Conservation (phyloP, 2,113 vertebrate genomes). For the Saccopteryx bilineata region DNA sequence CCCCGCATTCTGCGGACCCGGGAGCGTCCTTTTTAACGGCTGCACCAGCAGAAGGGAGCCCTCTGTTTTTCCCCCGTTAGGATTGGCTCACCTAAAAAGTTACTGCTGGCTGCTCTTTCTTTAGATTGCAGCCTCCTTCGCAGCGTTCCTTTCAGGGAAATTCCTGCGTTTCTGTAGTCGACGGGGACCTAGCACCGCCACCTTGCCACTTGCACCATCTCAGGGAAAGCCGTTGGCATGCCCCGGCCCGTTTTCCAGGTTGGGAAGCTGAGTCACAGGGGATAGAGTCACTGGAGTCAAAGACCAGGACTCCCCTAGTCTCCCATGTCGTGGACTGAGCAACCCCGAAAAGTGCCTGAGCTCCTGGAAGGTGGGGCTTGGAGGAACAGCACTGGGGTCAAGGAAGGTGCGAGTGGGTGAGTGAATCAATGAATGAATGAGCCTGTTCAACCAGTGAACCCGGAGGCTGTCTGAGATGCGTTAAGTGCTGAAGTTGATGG, state of each 20-base stretch:
- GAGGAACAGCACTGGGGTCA: neutral
- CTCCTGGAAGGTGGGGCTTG: neutral
- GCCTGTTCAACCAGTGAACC: neutral
- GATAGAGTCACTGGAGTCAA: neutral
- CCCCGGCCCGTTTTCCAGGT: constrained; percentile 5
- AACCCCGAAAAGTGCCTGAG: neutral
- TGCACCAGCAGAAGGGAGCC: neutral
- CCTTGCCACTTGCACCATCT: neutral
- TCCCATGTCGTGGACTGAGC: neutral
- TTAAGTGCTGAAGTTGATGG: rapidly evolving
- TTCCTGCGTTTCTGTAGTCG: neutral
- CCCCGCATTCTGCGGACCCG: rapidly evolving
- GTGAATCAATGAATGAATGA: neutral
- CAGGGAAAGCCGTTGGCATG: neutral
- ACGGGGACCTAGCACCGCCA: neutral
- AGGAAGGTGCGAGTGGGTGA: neutral
- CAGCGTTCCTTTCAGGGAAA: neutral
- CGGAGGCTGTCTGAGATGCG: neutral
- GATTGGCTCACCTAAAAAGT: neutral
- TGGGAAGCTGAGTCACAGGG: neutral
- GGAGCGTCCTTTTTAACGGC: rapidly evolving
- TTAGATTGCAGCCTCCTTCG: neutral
- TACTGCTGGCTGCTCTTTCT: neutral
- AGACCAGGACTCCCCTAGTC: neutral
- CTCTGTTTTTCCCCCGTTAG: neutral